Base-by-base conservation (phyloP, 2,113 vertebrate species). In the Cynoglossus semilaevis region DNA sequence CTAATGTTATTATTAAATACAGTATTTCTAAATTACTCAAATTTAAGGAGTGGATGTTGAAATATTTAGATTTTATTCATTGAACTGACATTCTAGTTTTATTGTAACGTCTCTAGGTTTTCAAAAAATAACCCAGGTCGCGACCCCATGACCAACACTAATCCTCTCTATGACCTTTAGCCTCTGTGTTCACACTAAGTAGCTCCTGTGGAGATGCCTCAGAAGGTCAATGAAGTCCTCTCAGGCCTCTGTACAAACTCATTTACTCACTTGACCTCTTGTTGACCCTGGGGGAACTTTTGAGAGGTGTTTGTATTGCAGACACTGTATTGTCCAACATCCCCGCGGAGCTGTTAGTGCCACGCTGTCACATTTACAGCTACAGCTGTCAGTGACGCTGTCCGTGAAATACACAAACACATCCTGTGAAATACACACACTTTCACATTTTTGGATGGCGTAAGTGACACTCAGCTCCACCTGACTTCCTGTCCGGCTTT, bases 401-500 rank as follows among this genome's bases (percentile, higher is more conserved):
- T 58, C 29, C 52, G 14, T 41, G 36, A 43, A 15, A 0, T 1
- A 37, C 13, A 51, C 53, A 46, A 29, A 51, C 2, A 14, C 35
- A 63, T 66, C 55, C 57, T 66, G 57, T 36, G 19, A 16, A 58
- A 41, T 42, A 18, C 18, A 11, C 51, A 58, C 50, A 51, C 36
- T 7, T 15, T 63, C 40, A 66, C 38, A 35, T 38, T 34, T 9
- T 29, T 15, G 16, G 13, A 14, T 16, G 48, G 44, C 34, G 56
- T 45, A 52, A 36, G 37, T 19, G 34, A 29, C 61, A 45, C 40
- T 51, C 74, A 57, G 63, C 65, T 63, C 73, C 80, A 88, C 76
- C 85, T 81, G 73, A 61, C 70, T 55, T 85, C 84, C 82, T 70
- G 71, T 76, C 51, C 40, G 29, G 36, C 50, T 70, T 44, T 68